Percentiles rank a stretch among this genome's conserved stretches.
phyloP scores from a whole-genome alignment of 2,797 vertebrate species.

The Gallinago stenura region DNA sequence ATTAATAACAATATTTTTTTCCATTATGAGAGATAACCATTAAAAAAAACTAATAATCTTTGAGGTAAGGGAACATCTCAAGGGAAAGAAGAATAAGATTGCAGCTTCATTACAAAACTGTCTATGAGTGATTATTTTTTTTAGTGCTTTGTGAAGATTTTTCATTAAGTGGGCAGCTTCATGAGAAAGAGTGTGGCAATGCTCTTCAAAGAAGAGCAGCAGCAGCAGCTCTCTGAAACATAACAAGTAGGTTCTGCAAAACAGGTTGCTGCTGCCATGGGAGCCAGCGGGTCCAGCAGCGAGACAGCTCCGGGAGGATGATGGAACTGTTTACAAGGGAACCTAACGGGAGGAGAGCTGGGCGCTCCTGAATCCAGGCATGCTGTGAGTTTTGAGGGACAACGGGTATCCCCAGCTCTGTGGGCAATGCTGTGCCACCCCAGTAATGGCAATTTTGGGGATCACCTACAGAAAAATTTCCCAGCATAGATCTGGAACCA shows the following conservation, averaged over 20 bases:
- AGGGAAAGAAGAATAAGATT: background rate
- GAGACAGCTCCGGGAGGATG: background rate
- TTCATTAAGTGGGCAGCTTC: background rate
- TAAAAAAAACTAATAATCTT: background rate
- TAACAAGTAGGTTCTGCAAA: background rate
- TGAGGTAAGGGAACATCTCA: background rate
- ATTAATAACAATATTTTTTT: background rate
- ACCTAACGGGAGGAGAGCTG: background rate
- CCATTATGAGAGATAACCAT: background rate
- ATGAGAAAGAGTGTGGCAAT: background rate
- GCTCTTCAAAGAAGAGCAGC: background rate
- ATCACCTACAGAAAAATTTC: background rate
- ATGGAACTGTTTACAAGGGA: background rate
- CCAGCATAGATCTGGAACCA: background rate
- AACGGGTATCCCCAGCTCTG: fast-evolving
- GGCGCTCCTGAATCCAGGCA: background rate
- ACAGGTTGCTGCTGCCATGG: background rate
- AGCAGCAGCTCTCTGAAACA: background rate
- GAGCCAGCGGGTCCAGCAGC: fast-evolving
- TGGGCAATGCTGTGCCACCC: background rate
- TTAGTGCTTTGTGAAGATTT: background rate
- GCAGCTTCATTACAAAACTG: background rate
- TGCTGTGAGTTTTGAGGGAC: background rate
- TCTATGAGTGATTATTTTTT: background rate
- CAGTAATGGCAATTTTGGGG: background rate